Evolutionary conservation across 2,797 vertebrate species (phyloP).

Genomic region (Leptodactylus fallax): DNA sequence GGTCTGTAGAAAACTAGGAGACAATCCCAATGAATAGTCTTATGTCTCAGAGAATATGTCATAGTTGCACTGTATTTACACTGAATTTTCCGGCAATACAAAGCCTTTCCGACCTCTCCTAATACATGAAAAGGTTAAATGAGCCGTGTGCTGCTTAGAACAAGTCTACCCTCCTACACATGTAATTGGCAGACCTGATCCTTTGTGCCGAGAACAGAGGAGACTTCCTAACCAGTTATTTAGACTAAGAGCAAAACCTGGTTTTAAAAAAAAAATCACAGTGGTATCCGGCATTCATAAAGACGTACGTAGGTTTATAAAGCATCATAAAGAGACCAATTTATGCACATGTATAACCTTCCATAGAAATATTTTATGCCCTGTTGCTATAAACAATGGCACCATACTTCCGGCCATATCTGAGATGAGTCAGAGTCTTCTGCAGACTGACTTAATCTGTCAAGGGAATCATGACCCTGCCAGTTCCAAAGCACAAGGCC

Average conservation of each 20-base stretch:
- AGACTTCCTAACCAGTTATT: slow-evolving; percentile 26
- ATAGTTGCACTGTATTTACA: neutral
- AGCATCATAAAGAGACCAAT: neutral
- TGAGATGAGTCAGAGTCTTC: slow-evolving; percentile 30
- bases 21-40: too few relatives aligned
- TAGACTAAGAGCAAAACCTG: slow-evolving; percentile 1
- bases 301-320: slow-evolving; percentile 9
- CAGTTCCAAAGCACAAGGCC: slow-evolving; percentile 25
- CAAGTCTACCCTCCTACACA: slow-evolving; percentile 40
- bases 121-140: slow-evolving; percentile 21
- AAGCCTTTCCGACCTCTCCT: neutral
- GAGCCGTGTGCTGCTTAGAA: slow-evolving; percentile 16
- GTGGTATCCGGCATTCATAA: neutral
- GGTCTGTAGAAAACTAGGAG: too few relatives aligned
- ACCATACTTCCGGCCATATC: slow-evolving; percentile 26
- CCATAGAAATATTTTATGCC: neutral
- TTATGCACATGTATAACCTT: neutral
- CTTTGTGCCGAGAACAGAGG: neutral
- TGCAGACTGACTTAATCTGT: slow-evolving; percentile 12
- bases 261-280: slow-evolving; percentile 24
- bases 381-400: slow-evolving; percentile 22
- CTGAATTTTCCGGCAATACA: neutral
- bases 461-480: slow-evolving; percentile 20
- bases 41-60: neutral
- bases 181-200: slow-evolving; percentile 14